A percentile compares a stretch with the other conserved stretches of the same genome.
Evolutionary conservation across 2,797 vertebrate genomes (phyloP).

Genomic region (Loriculus beryllinus): DNA sequence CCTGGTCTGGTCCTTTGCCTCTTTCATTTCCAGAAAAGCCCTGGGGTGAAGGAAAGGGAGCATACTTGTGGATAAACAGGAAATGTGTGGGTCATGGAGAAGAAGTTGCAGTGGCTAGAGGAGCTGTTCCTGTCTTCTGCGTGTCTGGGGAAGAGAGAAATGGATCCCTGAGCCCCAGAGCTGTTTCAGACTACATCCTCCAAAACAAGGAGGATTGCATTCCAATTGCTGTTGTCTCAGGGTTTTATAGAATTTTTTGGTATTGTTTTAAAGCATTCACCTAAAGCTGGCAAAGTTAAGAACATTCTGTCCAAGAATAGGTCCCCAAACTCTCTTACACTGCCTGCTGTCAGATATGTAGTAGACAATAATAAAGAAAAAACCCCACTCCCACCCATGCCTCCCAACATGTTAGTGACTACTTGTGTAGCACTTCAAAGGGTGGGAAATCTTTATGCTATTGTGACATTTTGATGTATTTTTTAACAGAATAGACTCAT

Average conservation of each 20-base stretch:
- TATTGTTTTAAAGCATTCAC: background rate
- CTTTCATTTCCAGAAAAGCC: background rate
- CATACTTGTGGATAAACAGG: background rate
- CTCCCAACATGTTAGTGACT: background rate
- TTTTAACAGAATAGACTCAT: background rate
- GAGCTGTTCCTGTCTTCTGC: background rate
- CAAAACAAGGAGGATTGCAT: background rate
- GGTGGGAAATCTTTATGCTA: background rate
- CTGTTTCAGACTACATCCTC: background rate
- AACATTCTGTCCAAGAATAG: background rate
- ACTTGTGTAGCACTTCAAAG: background rate
- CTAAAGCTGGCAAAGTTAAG: background rate
- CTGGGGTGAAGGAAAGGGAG: background rate
- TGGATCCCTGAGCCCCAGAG: background rate
- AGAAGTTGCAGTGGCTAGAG: background rate
- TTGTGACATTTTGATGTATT: background rate
- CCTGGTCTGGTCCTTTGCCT: background rate
- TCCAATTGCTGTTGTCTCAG: background rate
- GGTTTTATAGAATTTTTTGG: background rate
- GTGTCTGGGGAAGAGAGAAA: background rate
- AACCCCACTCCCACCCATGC: fast-evolving
- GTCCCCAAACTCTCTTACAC: background rate
- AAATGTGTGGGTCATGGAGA: background rate
- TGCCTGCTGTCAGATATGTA: background rate
- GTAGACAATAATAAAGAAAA: background rate